Conservation (phyloP, 2,113 vertebrate genomes). For the Bujurquina vittata region DNA sequence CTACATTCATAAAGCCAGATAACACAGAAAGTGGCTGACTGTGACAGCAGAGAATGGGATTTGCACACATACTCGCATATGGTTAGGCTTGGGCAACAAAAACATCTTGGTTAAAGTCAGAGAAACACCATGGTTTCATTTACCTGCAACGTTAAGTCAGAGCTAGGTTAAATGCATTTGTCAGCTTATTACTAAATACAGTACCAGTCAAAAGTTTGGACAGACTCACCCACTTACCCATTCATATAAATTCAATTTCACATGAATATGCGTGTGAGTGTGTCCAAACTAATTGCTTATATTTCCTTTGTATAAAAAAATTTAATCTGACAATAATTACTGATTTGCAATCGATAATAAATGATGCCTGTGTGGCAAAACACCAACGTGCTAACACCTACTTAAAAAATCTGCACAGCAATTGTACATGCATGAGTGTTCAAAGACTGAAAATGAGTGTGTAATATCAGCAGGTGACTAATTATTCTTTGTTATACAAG, state of each 20-base stretch:
- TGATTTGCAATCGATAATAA: neutral
- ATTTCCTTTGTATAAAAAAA: neutral
- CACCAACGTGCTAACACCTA: neutral
- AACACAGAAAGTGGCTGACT: neutral
- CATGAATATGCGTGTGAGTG: too few species aligned
- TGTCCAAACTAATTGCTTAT: too few species aligned
- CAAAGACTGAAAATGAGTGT: neutral
- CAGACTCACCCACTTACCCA: too few species aligned
- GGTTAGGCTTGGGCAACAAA: neutral
- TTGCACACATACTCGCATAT: neutral
- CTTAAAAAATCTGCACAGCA: neutral
- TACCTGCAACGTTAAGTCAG: neutral
- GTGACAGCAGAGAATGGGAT: neutral
- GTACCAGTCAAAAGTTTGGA: neutral
- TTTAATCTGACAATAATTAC: neutral
- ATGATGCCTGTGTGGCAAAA: neutral
- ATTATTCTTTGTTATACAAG: neutral
- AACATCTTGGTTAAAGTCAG: neutral
- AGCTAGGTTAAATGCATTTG: neutral
- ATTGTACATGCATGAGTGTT: constrained; percentile 4
- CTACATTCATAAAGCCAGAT: neutral
- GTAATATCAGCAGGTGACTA: constrained; percentile 3
- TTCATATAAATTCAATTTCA: too few species aligned
- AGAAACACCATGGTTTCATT: neutral
- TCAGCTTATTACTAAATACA: neutral